These are phyloP conservation scores for Timema podura DNA, from an alignment of 2,888 invertebrate genomes.

Conservation along the genomic window DNA sequence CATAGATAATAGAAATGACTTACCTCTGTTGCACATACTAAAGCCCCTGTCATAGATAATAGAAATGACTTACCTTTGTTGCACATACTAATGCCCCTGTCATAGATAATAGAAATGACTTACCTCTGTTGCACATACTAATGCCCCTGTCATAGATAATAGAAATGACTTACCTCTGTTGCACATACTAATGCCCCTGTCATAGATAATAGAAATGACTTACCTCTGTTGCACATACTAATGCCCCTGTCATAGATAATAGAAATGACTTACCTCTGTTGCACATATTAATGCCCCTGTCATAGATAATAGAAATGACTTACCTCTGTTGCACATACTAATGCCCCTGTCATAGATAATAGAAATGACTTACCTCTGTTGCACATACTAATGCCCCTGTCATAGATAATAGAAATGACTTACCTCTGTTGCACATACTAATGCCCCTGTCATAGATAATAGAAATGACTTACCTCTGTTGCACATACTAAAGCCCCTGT, in stretches of 20 bases:
- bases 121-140: conserved; percentile 88
- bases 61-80: conserved; percentile 67
- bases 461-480: conserved; percentile 67
- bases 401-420: conserved; percentile 43
- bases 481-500: conserved; percentile 87
- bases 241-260: conserved; percentile 69
- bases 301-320: conserved; percentile 43
- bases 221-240: conserved; percentile 88
- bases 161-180: conserved; percentile 67
- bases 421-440: conserved; percentile 88
- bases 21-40: conserved; percentile 88
- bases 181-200: conserved; percentile 87
- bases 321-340: conserved; percentile 88
- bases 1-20: conserved; percentile 43
- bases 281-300: conserved; percentile 87
- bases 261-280: conserved; percentile 67
- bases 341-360: conserved; percentile 69
- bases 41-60: conserved; percentile 69
- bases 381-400: conserved; percentile 87
- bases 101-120: conserved; percentile 43
- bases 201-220: conserved; percentile 43
- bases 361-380: conserved; percentile 67
- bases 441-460: conserved; percentile 69
- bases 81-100: conserved; percentile 87
- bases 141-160: conserved; percentile 69